Conservation (phyloP, 2,888 invertebrate genomes). For the Escarpia spicata region DNA sequence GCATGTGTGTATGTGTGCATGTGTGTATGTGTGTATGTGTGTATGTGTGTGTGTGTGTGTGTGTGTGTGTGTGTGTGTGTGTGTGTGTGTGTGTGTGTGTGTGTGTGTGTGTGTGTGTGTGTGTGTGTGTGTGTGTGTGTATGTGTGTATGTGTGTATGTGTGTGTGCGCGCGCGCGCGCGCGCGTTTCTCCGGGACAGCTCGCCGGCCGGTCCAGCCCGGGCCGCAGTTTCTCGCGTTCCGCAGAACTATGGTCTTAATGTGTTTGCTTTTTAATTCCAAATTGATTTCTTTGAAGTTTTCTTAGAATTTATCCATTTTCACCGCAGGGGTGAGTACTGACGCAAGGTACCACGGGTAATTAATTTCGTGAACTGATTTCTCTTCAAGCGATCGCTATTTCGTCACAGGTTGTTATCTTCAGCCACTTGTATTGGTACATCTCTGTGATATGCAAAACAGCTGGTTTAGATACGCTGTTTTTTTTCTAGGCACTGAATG, state of each 20-base stretch:
- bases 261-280: neutral
- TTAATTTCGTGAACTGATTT: neutral
- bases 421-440: too few relatives aligned
- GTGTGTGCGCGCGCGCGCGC: too few relatives aligned
- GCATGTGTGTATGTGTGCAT: too few relatives aligned
- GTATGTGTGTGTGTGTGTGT: too few relatives aligned
- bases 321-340: neutral
- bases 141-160: too few relatives aligned
- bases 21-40: too few relatives aligned
- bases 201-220: neutral
- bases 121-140: too few relatives aligned
- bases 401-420: neutral
- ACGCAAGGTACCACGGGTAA: neutral
- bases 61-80: too few relatives aligned
- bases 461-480: too few relatives aligned
- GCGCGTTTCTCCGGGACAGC: neutral
- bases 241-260: neutral
- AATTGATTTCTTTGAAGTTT: neutral
- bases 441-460: too few relatives aligned
- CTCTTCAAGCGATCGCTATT: neutral
- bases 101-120: too few relatives aligned
- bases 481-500: too few relatives aligned
- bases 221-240: neutral
- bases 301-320: neutral
- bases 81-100: neutral